Evolutionary conservation across 2,113 vertebrate genomes (phyloP).

Genomic region (Elephas maximus): DNA sequence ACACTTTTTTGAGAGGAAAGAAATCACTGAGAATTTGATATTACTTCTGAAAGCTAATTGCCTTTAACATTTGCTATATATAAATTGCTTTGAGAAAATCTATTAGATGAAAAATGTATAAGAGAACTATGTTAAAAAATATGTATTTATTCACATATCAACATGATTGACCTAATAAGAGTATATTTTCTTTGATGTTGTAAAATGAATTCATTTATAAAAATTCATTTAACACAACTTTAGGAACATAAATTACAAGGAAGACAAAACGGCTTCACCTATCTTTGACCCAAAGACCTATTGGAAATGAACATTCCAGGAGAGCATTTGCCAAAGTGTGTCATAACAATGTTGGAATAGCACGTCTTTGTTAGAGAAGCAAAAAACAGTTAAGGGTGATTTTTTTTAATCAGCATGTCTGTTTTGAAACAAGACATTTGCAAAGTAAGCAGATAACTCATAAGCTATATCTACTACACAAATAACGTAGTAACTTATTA

Average conservation of each 20-base stretch:
- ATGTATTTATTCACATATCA: constrained; percentile 4
- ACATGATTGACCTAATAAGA: constrained; percentile 14
- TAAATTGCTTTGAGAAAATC: constrained; percentile 16
- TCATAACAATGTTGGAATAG: background rate
- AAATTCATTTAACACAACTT: constrained; percentile 22
- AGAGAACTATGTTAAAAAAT: background rate
- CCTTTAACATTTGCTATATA: background rate
- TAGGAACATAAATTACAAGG: background rate
- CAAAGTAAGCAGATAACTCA: constrained; percentile 23
- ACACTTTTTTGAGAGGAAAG: background rate
- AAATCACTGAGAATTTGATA: constrained; percentile 32
- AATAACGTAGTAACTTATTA: constrained; percentile 25
- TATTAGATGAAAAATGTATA: background rate
- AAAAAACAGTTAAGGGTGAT: background rate
- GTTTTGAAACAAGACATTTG: background rate
- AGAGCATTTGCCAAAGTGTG: background rate
- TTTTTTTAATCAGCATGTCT: constrained; percentile 24
- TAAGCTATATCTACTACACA: background rate
- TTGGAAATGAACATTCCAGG: background rate
- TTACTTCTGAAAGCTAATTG: constrained; percentile 10
- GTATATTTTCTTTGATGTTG: background rate
- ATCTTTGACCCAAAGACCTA: constrained; percentile 13
- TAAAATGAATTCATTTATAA: background rate
- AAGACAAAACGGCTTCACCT: background rate
- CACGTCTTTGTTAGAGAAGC: background rate